Conservation (phyloP, 2,113 vertebrate genomes). For the Alces alces region DNA sequence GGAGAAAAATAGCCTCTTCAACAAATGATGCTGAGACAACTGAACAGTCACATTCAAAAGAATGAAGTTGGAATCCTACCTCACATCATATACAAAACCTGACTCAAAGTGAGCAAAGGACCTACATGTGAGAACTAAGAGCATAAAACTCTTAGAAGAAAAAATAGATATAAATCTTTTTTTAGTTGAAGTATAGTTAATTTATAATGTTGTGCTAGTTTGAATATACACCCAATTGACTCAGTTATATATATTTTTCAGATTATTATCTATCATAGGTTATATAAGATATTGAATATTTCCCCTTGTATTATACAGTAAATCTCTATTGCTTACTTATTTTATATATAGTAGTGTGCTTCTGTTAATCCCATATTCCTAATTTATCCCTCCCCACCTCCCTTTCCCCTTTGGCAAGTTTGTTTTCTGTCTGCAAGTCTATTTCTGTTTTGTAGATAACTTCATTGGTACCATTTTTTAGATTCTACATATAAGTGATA, state of each 20-base stretch:
- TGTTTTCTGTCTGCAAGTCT: background rate
- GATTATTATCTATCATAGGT: background rate
- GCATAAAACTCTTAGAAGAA: background rate
- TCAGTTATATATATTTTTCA: background rate
- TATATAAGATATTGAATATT: background rate
- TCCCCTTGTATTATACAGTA: background rate
- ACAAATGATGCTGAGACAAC: background rate
- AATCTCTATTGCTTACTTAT: background rate
- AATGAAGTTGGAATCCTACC: background rate
- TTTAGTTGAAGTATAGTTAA: background rate
- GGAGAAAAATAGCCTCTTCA: background rate
- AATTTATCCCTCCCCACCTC: background rate
- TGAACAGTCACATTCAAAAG: background rate
- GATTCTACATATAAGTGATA: background rate
- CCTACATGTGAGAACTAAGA: background rate
- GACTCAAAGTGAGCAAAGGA: background rate
- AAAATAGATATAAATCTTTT: background rate
- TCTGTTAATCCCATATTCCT: background rate
- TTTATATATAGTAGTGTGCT: background rate
- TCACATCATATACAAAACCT: background rate
- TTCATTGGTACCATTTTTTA: background rate
- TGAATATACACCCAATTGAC: background rate
- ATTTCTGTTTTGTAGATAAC: background rate
- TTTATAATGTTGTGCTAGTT: background rate
- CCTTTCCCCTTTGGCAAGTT: background rate